Conservation (phyloP, 2,888 invertebrate genomes). For the Stenolophus ochropezus region DNA sequence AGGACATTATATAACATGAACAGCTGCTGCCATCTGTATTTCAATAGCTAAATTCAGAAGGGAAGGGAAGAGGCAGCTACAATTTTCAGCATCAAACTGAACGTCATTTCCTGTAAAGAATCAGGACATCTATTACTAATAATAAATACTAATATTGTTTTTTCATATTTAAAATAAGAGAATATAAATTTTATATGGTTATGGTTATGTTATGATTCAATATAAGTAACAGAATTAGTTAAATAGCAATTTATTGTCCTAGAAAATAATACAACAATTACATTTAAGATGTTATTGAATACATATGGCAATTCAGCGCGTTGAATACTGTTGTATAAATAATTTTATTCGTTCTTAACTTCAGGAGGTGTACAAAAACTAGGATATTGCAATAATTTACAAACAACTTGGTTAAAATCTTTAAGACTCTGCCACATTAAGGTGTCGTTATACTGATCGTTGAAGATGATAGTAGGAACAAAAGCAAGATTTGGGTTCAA, state of each 20-base stretch:
- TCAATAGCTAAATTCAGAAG: neutral
- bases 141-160: neutral
- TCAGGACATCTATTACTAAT: neutral
- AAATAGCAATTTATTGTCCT: neutral
- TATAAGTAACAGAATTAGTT: no score
- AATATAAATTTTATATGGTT: no score
- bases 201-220: no score
- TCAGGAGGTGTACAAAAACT: neutral
- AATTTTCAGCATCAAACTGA: neutral
- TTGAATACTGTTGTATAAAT: neutral
- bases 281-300: no score
- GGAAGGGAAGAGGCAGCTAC: neutral
- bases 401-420: neutral
- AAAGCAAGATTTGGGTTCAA: conserved; percentile 68
- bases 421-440: conserved; percentile 62
- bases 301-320: no score
- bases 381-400: neutral
- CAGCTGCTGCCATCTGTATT: neutral
- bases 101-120: neutral
- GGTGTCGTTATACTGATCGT: conserved; percentile 67
- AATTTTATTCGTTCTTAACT: neutral
- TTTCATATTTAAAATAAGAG: no score
- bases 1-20: neutral
- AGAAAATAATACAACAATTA: no score
- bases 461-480: conserved; percentile 72